Conservation (phyloP, 2,797 vertebrate species). For the Peromyscus melanophrys region DNA sequence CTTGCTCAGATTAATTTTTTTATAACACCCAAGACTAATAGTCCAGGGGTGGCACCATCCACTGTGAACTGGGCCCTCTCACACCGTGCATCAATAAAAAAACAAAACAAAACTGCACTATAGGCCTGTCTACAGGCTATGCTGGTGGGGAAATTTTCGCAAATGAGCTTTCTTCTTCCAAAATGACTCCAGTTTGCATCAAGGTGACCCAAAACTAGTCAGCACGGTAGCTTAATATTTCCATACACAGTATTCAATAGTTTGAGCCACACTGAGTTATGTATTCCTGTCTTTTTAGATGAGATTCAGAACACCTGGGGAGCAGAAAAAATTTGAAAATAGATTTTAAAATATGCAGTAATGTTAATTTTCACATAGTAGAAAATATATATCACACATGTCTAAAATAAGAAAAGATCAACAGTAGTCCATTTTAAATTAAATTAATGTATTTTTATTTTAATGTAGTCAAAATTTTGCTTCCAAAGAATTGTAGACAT, state of each 20-base stretch:
- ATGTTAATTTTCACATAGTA: neutral
- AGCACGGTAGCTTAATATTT: neutral
- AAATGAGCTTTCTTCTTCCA: neutral
- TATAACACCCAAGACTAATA: neutral
- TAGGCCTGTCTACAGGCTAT: too few species aligned
- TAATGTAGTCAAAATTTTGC: neutral
- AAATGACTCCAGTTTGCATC: neutral
- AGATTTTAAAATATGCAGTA: neutral
- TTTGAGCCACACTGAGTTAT: neutral
- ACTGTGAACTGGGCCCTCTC: neutral
- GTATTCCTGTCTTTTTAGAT: neutral
- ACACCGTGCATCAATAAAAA: neutral
- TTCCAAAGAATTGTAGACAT: neutral
- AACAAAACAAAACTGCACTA: neutral
- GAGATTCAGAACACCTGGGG: neutral
- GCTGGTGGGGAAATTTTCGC: too few species aligned
- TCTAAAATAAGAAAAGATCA: slow-evolving; percentile 2
- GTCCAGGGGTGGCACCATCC: neutral
- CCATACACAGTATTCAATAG: neutral
- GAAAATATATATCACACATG: neutral
- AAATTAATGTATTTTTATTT: slow-evolving; percentile 17
- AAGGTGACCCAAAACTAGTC: neutral
- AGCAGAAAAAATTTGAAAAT: slow-evolving; percentile 26
- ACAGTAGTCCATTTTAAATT: neutral
- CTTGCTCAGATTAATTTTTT: neutral